phyloP scores from a whole-genome alignment of 1,140 invertebrate species.

The Cydia strobilella region DNA sequence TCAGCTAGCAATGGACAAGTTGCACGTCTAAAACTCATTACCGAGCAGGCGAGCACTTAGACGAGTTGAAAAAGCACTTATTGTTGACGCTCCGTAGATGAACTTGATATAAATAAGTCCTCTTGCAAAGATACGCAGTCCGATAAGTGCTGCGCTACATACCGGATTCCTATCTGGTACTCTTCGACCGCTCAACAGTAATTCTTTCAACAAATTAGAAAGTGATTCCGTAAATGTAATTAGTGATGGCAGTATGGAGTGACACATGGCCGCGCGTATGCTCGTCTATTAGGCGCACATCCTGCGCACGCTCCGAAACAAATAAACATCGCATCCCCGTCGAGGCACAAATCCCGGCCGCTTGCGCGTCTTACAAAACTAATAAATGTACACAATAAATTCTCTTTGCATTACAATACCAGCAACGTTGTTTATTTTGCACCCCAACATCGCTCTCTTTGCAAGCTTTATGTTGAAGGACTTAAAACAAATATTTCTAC shows the following conservation, averaged over 20 bases:
- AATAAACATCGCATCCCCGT: slow-evolving; percentile 63
- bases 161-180: too few relatives aligned
- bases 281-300: slow-evolving; percentile 52
- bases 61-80: too few relatives aligned
- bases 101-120: too few relatives aligned
- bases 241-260: slow-evolving; percentile 56
- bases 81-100: too few relatives aligned
- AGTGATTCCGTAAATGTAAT: slow-evolving; percentile 44
- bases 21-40: too few relatives aligned
- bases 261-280: slow-evolving; percentile 56
- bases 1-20: too few relatives aligned
- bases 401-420: slow-evolving; percentile 57
- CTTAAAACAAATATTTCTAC: slow-evolving; percentile 26
- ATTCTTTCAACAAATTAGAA: slow-evolving; percentile 51
- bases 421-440: slow-evolving; percentile 43
- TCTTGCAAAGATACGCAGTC: too few relatives aligned
- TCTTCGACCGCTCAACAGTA: slow-evolving; percentile 31
- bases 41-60: too few relatives aligned
- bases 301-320: slow-evolving; percentile 55
- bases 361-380: slow-evolving; percentile 62
- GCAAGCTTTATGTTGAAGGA: slow-evolving; percentile 28
- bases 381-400: slow-evolving; percentile 72
- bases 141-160: too few relatives aligned
- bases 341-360: slow-evolving; percentile 53
- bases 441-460: slow-evolving; percentile 45